Conservation (phyloP, 2,888 invertebrate species). For the Candidula unifasciata region DNA sequence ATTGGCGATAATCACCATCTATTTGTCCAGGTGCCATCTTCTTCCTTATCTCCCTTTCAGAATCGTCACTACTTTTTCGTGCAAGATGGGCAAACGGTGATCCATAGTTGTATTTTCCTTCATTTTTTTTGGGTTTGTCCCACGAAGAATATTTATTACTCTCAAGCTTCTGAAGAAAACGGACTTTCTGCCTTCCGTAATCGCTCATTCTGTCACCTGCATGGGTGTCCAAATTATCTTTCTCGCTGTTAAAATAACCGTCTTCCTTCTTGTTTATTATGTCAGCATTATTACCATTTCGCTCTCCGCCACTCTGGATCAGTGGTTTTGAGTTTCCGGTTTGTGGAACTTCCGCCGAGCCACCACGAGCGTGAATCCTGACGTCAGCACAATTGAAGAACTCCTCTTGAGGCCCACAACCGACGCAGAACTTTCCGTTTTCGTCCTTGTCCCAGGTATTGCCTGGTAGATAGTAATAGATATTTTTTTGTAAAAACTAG, state of each 20-base stretch:
- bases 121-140: neutral
- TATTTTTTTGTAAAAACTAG: too few species aligned
- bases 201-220: neutral
- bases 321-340: neutral
- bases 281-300: neutral
- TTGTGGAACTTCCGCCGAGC: neutral
- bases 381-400: constrained; percentile 74
- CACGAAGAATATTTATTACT: neutral
- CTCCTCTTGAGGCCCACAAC: constrained; percentile 72
- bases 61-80: neutral
- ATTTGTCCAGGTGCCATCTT: neutral
- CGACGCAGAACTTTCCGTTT: constrained; percentile 64
- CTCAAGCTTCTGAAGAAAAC: neutral
- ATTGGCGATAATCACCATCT: neutral
- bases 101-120: neutral
- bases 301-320: neutral
- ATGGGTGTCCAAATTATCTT: neutral
- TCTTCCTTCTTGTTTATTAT: neutral
- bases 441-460: constrained; percentile 71
- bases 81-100: neutral
- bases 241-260: neutral
- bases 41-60: neutral
- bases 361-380: constrained; percentile 56
- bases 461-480: too few species aligned
- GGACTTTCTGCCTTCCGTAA: constrained; percentile 7